Evolutionary conservation across 1,140 invertebrate genomes (phyloP).

Genomic region (Lepidostoma basale): DNA sequence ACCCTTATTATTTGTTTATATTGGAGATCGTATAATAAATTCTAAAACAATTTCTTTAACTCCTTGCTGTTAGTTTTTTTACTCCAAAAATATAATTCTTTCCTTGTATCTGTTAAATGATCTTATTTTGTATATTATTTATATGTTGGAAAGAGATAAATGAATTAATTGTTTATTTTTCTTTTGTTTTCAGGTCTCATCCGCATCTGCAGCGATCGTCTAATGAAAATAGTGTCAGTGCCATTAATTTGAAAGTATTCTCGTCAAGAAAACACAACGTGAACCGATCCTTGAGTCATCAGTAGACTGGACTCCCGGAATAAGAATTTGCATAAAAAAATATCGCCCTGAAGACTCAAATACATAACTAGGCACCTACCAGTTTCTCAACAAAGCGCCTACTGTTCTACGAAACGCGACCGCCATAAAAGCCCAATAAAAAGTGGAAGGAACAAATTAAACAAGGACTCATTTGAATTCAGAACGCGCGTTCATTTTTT

Average conservation of each 20-base stretch:
- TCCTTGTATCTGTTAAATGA: no score
- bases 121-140: no score
- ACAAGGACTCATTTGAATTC: slow-evolving; percentile 32
- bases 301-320: no score
- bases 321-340: no score
- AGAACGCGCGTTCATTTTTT: slow-evolving; percentile 22
- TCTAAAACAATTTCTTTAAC: no score
- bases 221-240: not conserved
- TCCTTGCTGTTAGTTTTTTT: no score
- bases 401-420: slow-evolving; percentile 3
- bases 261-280: not conserved
- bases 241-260: not conserved
- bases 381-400: slow-evolving; percentile 11
- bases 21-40: no score
- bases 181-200: slow-evolving; percentile 6
- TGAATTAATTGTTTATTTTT: slow-evolving; percentile 4
- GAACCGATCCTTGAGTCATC: no score
- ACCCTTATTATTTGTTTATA: no score
- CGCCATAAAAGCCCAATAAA: slow-evolving; percentile 26
- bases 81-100: no score
- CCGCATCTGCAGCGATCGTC: slow-evolving; percentile 3
- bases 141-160: not conserved
- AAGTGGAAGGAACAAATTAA: slow-evolving; percentile 18
- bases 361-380: no score
- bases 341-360: no score